Conservation (phyloP, 2,888 invertebrate genomes). For the Habrosyne pyritoides region DNA sequence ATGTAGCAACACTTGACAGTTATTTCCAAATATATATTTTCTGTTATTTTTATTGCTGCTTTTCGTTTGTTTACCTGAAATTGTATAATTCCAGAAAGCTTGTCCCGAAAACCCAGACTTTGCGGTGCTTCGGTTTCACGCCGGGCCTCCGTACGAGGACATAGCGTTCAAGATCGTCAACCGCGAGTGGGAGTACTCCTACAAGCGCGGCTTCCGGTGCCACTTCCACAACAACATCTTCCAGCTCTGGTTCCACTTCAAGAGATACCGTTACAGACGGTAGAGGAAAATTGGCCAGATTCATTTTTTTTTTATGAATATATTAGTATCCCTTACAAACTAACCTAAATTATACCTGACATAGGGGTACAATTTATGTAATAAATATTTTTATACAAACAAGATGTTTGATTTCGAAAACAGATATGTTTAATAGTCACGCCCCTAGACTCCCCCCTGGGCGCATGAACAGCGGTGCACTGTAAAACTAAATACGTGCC, state of each 20-base stretch:
- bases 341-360: too few relatives aligned
- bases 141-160: conserved; percentile 99
- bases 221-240: conserved; percentile 99
- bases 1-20: too few relatives aligned
- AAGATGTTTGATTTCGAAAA: not conserved
- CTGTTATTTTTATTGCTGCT: too few relatives aligned
- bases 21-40: too few relatives aligned
- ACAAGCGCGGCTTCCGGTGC: conserved; percentile 98
- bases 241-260: conserved; percentile 99
- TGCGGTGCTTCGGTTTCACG: conserved; percentile 95
- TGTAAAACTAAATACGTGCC: too few relatives aligned
- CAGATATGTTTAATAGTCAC: too few relatives aligned
- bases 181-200: conserved; percentile 99
- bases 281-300: conserved; percentile 50
- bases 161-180: conserved; percentile 99
- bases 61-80: too few relatives aligned
- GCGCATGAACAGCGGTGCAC: too few relatives aligned
- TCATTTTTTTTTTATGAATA: not conserved
- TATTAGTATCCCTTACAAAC: too few relatives aligned
- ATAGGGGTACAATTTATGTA: not conserved
- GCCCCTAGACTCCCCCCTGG: too few relatives aligned
- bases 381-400: not conserved
- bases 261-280: conserved; percentile 96
- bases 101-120: conserved; percentile 97
- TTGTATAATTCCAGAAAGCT: conserved; percentile 86